A percentile compares a stretch with the other conserved stretches of the same genome.
phyloP scores from a whole-genome alignment of 1,140 invertebrate genomes.

The Drosophila orosa region DNA sequence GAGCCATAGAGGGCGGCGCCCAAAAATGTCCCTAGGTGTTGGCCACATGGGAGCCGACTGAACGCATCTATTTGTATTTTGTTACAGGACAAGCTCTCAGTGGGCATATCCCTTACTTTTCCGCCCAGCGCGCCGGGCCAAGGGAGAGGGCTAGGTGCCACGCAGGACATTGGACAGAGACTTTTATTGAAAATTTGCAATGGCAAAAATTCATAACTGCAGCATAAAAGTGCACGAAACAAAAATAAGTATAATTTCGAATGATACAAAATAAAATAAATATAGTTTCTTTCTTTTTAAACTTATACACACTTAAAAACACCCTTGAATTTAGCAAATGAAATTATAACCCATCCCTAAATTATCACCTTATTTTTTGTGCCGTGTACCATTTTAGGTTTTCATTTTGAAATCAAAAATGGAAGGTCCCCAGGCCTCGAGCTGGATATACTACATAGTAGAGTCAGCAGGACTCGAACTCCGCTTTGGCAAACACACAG shows the following conservation, averaged over 20 bases:
- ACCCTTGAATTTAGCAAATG: neutral
- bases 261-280: neutral
- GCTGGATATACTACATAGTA: neutral
- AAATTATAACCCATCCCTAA: neutral
- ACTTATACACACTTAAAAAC: neutral
- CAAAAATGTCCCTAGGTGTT: conserved; percentile 50
- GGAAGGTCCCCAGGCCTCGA: neutral
- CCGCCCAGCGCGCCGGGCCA: neutral
- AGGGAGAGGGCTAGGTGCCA: conserved; percentile 1
- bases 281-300: neutral
- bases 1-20: neutral
- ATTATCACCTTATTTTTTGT: neutral
- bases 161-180: conserved; percentile 13
- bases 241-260: neutral
- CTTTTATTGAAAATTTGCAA: conserved; percentile 66
- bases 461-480: neutral
- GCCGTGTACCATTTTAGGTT: conserved; percentile 6
- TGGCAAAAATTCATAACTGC: conserved; percentile 64
- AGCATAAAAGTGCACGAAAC: conserved; percentile 9
- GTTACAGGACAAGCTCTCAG: conserved; percentile 64
- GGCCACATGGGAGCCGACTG: conserved; percentile 40
- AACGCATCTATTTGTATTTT: conserved; percentile 69
- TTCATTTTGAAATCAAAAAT: conserved; percentile 18
- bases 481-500: conserved; percentile 6
- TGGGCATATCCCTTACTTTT: conserved; percentile 54